Base-by-base conservation (phyloP, 2,888 invertebrate genomes). In the Cyaniris semiargus region DNA sequence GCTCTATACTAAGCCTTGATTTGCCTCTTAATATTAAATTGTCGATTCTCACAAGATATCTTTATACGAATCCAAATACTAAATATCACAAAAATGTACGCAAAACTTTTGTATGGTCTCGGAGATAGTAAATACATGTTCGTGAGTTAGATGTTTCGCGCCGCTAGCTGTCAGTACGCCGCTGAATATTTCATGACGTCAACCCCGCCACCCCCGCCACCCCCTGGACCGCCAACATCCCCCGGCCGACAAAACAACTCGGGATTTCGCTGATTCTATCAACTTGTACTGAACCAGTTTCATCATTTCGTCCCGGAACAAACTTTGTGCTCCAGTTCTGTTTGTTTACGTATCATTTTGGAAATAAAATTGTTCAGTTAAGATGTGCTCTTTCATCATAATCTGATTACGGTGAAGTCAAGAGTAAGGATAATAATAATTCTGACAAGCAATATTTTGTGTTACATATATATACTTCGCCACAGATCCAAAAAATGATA, bases 151-250 rank as follows among this genome's bases (percentile, higher is more conserved):
- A 53, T 74, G 90, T 90, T 89, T 74, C 48, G 53, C 87, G 83
- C 85, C 86, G 86, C 85, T 87, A 66, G 85, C 86, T 89, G 88
- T 89, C 89, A 88, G 84, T 83, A 79, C 80, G 81, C 80, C 83
- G 78, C 84, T 86, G 86, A 89, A 89, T 90, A 87, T 87, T 87
- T 86, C 84, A 89, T 86, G 15, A 48, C 27, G 44, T 74, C 74
- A 21, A n/a, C n/a, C n/a, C n/a, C n/a, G n/a, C n/a, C n/a, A n/a
- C n/a, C n/a, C 53, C 7, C 53, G 0, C 21, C 1, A 60, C 13
- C 60, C 60, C 60, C 23, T n/a, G 53, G 53, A 18, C 53, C 53
- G n/a, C 53, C 56, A 18, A 34, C 38, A 34, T n/a, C 71, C 38
- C 44, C 34, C n/a, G 4, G 21, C 34, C 72, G 23, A 72, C n/a